Percentiles rank a stretch among this genome's conserved stretches.
Evolutionary conservation across 2,113 vertebrate species (phyloP).

Genomic region (Oxygymnocypris stewartii): DNA sequence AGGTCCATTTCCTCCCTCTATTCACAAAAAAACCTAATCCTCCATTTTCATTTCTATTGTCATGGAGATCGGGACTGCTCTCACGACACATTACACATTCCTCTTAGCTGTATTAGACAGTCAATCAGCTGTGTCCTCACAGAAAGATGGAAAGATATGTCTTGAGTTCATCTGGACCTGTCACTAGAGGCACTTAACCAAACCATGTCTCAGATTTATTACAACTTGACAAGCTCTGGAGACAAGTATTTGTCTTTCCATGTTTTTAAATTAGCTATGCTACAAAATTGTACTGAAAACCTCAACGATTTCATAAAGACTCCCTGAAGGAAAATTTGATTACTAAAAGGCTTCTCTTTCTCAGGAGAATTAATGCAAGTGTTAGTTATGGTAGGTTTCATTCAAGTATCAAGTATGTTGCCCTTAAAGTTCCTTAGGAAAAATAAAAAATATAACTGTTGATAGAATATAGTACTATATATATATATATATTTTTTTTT

Average conservation of each 20-base stretch:
- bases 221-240: neutral
- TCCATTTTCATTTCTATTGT: conserved; percentile 67
- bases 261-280: neutral
- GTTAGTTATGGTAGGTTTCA: neutral
- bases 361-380: neutral
- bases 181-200: conserved; percentile 19
- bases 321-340: neutral
- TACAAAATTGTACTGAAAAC: neutral
- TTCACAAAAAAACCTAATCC: conserved; percentile 69
- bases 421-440: neutral
- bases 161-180: conserved; percentile 48
- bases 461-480: neutral
- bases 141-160: conserved; percentile 58
- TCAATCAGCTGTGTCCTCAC: conserved; percentile 57
- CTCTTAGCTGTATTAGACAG: conserved; percentile 61
- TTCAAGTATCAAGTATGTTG: neutral
- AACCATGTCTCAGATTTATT: conserved; percentile 21
- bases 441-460: neutral
- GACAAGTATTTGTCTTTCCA: neutral
- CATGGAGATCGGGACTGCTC: conserved; percentile 57
- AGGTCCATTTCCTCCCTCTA: conserved; percentile 64
- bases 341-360: neutral
- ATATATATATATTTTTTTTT: neutral
- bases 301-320: neutral
- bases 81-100: conserved; percentile 60